phyloP scores from a whole-genome alignment of 1,140 invertebrate genomes.

The Neotoxoptera formosana region DNA sequence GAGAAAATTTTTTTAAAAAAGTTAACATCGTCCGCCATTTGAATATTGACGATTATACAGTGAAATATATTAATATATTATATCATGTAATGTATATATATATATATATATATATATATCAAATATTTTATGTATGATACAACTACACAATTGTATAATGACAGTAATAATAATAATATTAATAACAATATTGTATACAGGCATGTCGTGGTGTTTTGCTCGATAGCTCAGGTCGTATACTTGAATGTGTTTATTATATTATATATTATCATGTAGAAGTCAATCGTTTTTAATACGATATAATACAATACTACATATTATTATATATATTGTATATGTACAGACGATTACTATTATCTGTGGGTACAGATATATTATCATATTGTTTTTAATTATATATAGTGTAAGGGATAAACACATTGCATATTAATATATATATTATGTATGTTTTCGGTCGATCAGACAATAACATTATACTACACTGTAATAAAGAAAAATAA shows the following conservation, averaged over 20 bases:
- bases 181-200: not conserved
- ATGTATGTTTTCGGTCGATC: not conserved
- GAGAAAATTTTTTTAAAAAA: not conserved
- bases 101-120: too few relatives aligned
- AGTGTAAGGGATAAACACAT: not conserved
- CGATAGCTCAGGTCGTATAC: not conserved
- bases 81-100: not conserved
- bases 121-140: not conserved
- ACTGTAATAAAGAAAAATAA: constrained; percentile 5
- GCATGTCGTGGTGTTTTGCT: not conserved
- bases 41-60: not conserved
- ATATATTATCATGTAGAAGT: not conserved
- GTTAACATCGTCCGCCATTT: not conserved
- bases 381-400: not conserved
- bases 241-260: not conserved
- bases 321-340: not conserved
- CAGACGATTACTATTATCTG: not conserved
- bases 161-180: not conserved
- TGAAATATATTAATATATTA: not conserved
- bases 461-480: constrained; percentile 31
- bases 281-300: not conserved
- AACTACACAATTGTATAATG: not conserved
- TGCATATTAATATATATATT: not conserved
- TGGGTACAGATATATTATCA: constrained; percentile 14
- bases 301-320: not conserved